Base-by-base conservation (phyloP, 2,888 invertebrate species). In the Eupithecia insigniata region DNA sequence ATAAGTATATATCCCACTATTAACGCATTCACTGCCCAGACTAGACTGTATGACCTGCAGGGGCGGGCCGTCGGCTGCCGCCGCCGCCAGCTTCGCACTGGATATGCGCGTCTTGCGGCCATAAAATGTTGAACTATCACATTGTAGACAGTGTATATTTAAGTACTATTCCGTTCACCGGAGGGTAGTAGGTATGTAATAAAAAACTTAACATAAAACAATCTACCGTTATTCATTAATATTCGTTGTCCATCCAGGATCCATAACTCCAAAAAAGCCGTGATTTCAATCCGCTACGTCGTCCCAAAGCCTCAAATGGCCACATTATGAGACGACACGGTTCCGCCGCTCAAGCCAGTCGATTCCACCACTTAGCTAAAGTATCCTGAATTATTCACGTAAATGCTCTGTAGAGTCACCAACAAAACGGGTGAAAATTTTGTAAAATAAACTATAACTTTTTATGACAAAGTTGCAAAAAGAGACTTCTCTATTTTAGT, bases 281-380 rank as follows among this genome's bases (percentile, higher is more conserved):
- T 79, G 80, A 80, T 79, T 79, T 78, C 78, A 81, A 82, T 82
- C 81, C 72, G 12, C 51, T 22, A 55, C 64, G 58, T 55, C 66
- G 14, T n/a, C n/a, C 70, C 61, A 28, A 66, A 70, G 73, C 80
- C 79, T 73, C 83, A 84, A 87, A 83, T 79, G 80, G 79, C 79
- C 78, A 80, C 80, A 83, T 84, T 84, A 85, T 80, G 83, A 82
- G 82, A 81, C 80, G 79, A 84, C 83, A 82, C 83, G 80, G 84
- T 82, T 83, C 82, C 75, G 81, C 75, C 78, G 77, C 84, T 81
- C 85, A 87, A 87, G 84, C 83, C 82, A 74, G 73, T 81, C 84
- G 80, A 86, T 87, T 87, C 87, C 85, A 81, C 81, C 82, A 81
- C 84, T 85, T 81, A 70, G 77, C 77, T 75, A 79, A 77, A 78